Percentiles rank a stretch among this genome's conserved stretches.
phyloP scores from a whole-genome alignment of 1,140 invertebrate species.

The Dinothrombium tinctorium region DNA sequence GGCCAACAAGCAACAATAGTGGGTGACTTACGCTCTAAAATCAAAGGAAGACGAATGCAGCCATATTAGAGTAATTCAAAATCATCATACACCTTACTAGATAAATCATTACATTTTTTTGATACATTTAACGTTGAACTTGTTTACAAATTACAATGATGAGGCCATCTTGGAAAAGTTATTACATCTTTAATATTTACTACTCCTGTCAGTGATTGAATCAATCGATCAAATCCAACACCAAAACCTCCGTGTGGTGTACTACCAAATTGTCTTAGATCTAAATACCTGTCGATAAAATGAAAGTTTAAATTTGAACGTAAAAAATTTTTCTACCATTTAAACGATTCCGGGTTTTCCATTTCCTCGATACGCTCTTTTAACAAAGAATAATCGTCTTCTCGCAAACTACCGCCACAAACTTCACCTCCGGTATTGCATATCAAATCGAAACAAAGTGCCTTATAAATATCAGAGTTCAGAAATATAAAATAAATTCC shows the following conservation, averaged over 20 bases:
- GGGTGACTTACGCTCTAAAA: no score
- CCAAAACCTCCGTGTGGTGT: slow-evolving; percentile 79
- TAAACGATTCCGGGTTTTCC: slow-evolving; percentile 6
- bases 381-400: slow-evolving; percentile 44
- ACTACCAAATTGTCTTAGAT: slow-evolving; percentile 64
- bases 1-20: no score
- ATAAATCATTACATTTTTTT: not conserved
- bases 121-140: no score
- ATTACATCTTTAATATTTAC: slow-evolving; percentile 75
- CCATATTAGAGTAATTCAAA: no score
- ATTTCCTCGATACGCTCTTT: slow-evolving; percentile 12
- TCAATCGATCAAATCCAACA: slow-evolving; percentile 72
- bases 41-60: no score
- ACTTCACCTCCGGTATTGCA: slow-evolving; percentile 70
- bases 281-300: slow-evolving; percentile 39
- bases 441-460: slow-evolving; percentile 63
- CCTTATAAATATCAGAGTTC: slow-evolving; percentile 24
- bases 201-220: slow-evolving; percentile 54
- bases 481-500: slow-evolving; percentile 1
- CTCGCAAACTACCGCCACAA: slow-evolving; percentile 74
- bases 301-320: not conserved
- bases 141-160: slow-evolving; percentile 50
- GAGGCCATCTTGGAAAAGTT: slow-evolving; percentile 78
- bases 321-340: slow-evolving; percentile 7
- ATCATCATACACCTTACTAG: no score